phyloP scores from a whole-genome alignment of 2,888 invertebrate species.

The Plebejus anna region DNA sequence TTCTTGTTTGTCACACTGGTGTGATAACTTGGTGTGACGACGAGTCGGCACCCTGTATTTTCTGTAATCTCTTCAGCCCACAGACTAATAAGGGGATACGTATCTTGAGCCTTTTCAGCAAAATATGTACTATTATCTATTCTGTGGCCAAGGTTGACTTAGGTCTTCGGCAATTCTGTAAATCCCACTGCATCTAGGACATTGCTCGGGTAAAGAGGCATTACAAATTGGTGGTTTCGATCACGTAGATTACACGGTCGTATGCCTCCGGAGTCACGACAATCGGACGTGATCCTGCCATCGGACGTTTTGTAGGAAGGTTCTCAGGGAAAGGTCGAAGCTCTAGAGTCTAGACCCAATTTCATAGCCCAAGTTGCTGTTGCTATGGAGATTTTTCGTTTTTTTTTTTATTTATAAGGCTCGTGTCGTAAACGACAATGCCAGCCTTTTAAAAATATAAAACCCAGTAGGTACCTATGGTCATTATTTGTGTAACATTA shows the following conservation, averaged over 20 bases:
- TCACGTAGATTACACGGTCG: constrained; percentile 11
- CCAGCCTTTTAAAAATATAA: too few species aligned
- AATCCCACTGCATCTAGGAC: neutral
- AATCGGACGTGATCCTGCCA: neutral
- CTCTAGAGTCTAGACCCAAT: neutral
- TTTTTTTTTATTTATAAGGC: neutral
- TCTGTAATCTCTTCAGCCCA: neutral
- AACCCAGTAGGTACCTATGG: too few species aligned
- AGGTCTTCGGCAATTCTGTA: neutral
- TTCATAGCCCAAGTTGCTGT: neutral
- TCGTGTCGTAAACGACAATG: neutral
- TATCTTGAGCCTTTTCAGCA: neutral
- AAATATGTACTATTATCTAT: neutral
- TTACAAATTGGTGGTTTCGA: neutral
- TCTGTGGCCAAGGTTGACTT: neutral
- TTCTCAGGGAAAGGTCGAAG: neutral
- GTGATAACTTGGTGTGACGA: too few species aligned
- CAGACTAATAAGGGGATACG: too few species aligned
- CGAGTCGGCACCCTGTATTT: too few species aligned
- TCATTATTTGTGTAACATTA: too few species aligned
- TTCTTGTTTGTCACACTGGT: too few species aligned
- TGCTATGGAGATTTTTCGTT: too few species aligned
- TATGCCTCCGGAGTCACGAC: constrained; percentile 4
- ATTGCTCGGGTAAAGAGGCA: constrained; percentile 1
- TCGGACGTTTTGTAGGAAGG: neutral